Conservation (phyloP, 2,888 invertebrate species). For the Agriopis marginaria region DNA sequence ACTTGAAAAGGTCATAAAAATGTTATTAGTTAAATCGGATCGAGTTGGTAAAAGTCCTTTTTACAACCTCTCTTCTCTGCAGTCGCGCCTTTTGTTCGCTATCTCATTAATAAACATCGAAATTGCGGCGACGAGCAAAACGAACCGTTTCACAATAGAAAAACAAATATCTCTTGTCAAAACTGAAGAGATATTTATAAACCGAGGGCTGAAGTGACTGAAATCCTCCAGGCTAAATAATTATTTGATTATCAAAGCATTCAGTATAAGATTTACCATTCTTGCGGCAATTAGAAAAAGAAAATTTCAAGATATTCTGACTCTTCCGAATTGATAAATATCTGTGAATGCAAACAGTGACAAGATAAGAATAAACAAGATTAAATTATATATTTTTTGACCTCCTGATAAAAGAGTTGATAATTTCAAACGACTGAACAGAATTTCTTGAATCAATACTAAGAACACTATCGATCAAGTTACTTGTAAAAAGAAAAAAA, state of each 20-base stretch:
- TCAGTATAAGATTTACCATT: not conserved
- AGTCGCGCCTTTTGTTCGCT: slow-evolving; percentile 61
- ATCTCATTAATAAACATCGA: slow-evolving; percentile 70
- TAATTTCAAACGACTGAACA: too few species aligned
- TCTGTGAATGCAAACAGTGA: not conserved
- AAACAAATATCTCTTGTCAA: slow-evolving; percentile 41
- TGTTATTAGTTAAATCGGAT: slow-evolving; percentile 2
- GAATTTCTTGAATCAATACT: too few species aligned
- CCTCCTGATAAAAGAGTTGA: too few species aligned
- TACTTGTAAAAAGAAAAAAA: too few species aligned
- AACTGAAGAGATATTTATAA: slow-evolving; percentile 26
- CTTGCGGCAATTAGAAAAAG: not conserved
- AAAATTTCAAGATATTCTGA: too few species aligned
- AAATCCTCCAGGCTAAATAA: slow-evolving; percentile 3
- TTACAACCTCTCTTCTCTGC: slow-evolving; percentile 44
- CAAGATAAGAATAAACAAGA: not conserved
- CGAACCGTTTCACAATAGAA: slow-evolving; percentile 41
- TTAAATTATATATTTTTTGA: not conserved
- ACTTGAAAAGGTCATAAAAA: not conserved
- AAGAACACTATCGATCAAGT: too few species aligned
- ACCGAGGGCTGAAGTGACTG: not conserved
- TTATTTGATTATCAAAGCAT: slow-evolving; percentile 1
- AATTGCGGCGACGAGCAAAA: slow-evolving; percentile 37
- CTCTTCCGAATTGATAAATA: too few species aligned
- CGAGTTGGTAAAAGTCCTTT: slow-evolving; percentile 47